Base-by-base conservation (phyloP, 2,888 invertebrate species). In the Trissoscelio sp. region DNA sequence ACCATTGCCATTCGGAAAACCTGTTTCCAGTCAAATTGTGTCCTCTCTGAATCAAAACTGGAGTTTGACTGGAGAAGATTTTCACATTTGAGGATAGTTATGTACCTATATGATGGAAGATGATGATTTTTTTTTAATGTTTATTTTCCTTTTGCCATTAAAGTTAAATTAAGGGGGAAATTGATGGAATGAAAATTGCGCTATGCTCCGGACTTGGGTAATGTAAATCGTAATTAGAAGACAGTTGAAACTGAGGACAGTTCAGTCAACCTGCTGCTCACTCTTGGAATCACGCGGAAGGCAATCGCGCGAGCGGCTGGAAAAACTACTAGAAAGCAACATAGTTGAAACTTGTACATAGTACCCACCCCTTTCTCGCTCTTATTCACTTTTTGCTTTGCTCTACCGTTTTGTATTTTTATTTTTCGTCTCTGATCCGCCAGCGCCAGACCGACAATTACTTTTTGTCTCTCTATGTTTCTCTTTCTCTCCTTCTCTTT, bases 331-430 rank as follows among this genome's bases (percentile, higher is more conserved):
- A 60, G 53, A 64, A 78, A 81, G 42, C 78, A 67, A 58, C 70
- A 58, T 64, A 81, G 78, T 42, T 78, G 73, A 83, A 84, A 86
- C 85, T 87, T 89, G 89, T 89, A 89, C 72, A 89, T 88, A 88
- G 87, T 84, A n/a, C n/a, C 81, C 85, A 78, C 58, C 74, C 42
- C 66, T 80, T 72, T 62, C 39, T 73, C 24, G 31, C 34, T 74
- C 58, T 67, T 55, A 53, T 57, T 55, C 53, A 74, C 67, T 53
- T 81, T 72, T 67, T 60, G 66, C 60, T 72, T 18, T 66, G 24
- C 24, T 53, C 24, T 70, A 11, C 24, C 37, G 28, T 69, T 51
- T 42, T 60, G 6, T 73, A 34, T 73, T 64, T 51, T 16, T 67
- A 53, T 6, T 46, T 77, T 37, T 53, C 58, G 44, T 78, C 14